Evolutionary conservation across 2,113 vertebrate species (phyloP).

Genomic region (Corythaeola cristata): DNA sequence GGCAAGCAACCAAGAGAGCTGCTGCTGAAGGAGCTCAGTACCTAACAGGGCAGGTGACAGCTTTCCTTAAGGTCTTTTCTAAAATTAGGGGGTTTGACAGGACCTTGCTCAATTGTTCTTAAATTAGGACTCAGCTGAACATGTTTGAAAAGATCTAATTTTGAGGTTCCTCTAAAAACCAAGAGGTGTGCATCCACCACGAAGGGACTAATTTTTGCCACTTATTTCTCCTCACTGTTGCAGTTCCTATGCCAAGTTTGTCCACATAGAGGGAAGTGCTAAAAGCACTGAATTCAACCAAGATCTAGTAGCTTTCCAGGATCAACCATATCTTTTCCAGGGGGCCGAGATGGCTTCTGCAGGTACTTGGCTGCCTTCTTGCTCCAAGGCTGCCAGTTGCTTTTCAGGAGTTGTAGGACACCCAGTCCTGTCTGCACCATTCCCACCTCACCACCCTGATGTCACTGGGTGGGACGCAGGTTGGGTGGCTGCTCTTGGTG

Average conservation of each 20-base stretch:
- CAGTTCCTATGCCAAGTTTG: background rate
- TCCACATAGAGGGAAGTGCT: background rate
- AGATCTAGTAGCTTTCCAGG: background rate
- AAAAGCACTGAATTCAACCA: background rate
- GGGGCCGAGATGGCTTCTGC: background rate
- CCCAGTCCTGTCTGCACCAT: background rate
- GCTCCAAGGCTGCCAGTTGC: background rate
- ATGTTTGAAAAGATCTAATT: background rate
- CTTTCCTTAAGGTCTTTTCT: background rate
- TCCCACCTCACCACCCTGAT: background rate
- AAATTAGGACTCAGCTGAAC: background rate
- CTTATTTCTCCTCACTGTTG: background rate
- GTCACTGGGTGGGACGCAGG: accelerated
- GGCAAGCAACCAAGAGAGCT: background rate
- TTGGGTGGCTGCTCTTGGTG: background rate
- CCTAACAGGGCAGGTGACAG: background rate
- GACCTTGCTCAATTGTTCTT: background rate
- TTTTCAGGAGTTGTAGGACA: background rate
- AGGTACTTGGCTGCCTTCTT: background rate
- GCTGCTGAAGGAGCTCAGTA: background rate
- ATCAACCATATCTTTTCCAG: background rate
- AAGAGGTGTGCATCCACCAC: background rate
- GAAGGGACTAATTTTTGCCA: background rate
- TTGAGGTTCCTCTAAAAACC: background rate
- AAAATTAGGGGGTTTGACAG: background rate